Conservation (phyloP, 2,113 vertebrate species). For the Anoura caudifer region DNA sequence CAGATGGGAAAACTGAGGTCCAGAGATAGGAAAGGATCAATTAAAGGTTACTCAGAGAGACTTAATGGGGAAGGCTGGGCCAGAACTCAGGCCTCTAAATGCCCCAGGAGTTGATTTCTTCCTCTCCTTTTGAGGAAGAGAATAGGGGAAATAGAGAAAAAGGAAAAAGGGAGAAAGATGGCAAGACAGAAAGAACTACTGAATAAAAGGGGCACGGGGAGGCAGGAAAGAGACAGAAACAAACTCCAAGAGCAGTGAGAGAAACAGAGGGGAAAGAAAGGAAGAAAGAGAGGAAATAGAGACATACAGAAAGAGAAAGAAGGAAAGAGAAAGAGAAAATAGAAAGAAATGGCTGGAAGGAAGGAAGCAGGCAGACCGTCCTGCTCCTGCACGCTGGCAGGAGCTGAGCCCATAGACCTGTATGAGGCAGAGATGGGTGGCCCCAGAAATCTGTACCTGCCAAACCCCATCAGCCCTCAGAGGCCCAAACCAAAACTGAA, state of each 20-base stretch:
- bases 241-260: not conserved
- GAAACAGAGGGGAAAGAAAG: not conserved
- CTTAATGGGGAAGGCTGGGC: not conserved
- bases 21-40: not conserved
- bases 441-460: conserved; percentile 71
- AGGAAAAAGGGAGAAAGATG: not conserved
- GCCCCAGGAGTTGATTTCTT: not conserved
- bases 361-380: not conserved
- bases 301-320: not conserved
- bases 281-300: not conserved
- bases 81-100: not conserved
- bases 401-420: conserved; percentile 64
- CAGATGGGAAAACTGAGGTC: not conserved
- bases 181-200: not conserved
- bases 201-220: not conserved
- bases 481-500: conserved; percentile 63
- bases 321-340: not conserved
- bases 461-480: conserved; percentile 64
- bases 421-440: conserved; percentile 64
- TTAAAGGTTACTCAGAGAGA: not conserved
- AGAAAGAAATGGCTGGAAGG: not conserved
- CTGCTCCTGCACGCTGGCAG: not conserved
- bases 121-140: conserved; percentile 11
- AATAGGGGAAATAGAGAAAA: not conserved
- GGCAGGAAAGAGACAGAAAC: not conserved